Conservation (phyloP, 2,113 vertebrate species). For the Brienomyrus longianalis region DNA sequence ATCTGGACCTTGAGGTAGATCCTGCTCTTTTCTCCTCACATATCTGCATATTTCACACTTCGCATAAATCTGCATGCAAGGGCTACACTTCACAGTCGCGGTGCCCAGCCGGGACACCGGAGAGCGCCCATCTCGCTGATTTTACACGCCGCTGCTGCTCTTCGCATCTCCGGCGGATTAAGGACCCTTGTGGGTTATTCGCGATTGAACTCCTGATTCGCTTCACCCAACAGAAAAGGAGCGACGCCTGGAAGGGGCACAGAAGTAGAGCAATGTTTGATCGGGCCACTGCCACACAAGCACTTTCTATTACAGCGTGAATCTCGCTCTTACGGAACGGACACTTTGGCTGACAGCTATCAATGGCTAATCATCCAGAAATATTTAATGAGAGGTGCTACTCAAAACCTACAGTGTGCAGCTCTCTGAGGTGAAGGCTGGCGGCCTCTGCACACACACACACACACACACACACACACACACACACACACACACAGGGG, state of each 20-base stretch:
- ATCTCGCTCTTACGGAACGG: neutral
- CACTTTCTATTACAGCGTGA: neutral
- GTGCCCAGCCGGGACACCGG: neutral
- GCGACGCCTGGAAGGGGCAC: neutral
- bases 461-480: neutral
- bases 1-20: neutral
- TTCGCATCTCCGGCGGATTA: neutral
- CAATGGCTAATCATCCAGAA: slow-evolving; percentile 6
- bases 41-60: slow-evolving; percentile 3
- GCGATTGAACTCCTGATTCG: neutral
- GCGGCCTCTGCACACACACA: neutral
- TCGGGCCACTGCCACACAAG: neutral
- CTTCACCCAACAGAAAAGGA: neutral
- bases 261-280: neutral
- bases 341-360: neutral
- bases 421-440: neutral
- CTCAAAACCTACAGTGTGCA: neutral
- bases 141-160: neutral
- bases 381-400: neutral
- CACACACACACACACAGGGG: neutral
- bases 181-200: neutral
- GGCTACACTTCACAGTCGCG: neutral
- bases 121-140: neutral
- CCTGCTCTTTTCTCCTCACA: neutral
- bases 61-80: neutral